phyloP scores from a whole-genome alignment of 2,797 vertebrate genomes.

The Fistularia commersonii region DNA sequence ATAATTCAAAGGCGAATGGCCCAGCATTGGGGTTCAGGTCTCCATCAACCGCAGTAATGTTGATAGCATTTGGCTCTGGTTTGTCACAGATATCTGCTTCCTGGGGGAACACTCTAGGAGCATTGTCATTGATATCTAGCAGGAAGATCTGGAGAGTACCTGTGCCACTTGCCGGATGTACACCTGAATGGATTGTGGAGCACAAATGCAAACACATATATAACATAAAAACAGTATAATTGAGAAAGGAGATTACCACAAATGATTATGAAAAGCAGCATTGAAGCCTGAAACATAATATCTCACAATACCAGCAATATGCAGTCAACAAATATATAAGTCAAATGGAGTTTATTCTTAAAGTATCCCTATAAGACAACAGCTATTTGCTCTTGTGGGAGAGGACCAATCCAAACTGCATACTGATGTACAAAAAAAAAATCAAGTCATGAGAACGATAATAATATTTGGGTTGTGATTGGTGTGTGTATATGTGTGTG shows the following conservation, averaged over 20 bases:
- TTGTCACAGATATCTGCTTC: slow-evolving; percentile 92
- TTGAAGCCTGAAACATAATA: slow-evolving; percentile 14
- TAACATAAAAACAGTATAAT: slow-evolving; percentile 26
- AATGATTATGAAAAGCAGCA: slow-evolving; percentile 25
- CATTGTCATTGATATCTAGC: slow-evolving; percentile 96
- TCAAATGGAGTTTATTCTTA: slow-evolving; percentile 29
- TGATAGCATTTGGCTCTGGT: slow-evolving; percentile 90
- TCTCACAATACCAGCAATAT: slow-evolving; percentile 30
- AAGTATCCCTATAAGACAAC: slow-evolving; percentile 29
- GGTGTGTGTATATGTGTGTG: slow-evolving; percentile 26
- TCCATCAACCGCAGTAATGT: slow-evolving; percentile 92
- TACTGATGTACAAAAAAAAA: slow-evolving; percentile 60
- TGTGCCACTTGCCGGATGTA: slow-evolving; percentile 89
- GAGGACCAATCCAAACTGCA: slow-evolving; percentile 51
- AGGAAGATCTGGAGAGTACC: slow-evolving; percentile 92
- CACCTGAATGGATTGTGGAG: slow-evolving; percentile 67
- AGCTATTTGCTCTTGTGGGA: slow-evolving; percentile 41
- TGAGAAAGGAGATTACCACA: slow-evolving; percentile 2
- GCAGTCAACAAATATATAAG: slow-evolving; percentile 21
- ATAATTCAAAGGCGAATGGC: slow-evolving; percentile 92
- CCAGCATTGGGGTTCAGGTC: slow-evolving; percentile 94
- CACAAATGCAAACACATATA: slow-evolving; percentile 15
- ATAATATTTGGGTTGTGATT: slow-evolving; percentile 41
- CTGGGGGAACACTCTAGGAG: slow-evolving; percentile 88
- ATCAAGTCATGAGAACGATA: slow-evolving; percentile 48